Conservation (phyloP, 2,113 vertebrate species). For the Lutjanus erythropterus region DNA sequence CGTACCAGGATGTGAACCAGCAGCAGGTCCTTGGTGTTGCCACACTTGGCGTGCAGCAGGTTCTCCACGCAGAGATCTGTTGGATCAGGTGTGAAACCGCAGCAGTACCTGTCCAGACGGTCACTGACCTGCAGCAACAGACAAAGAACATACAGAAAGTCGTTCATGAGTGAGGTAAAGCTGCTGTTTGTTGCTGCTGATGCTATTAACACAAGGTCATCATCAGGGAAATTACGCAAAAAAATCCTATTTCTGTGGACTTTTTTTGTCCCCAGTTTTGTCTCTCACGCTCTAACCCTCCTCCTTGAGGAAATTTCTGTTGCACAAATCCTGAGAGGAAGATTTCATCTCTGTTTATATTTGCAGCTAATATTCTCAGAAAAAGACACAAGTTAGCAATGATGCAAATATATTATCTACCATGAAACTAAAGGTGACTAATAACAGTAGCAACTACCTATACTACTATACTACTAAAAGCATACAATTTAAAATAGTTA, state of each 20-base stretch:
- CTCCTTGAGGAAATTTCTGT: too few relatives aligned
- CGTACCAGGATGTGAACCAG: constrained; percentile 96
- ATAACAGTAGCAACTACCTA: too few relatives aligned
- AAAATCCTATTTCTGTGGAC: not conserved
- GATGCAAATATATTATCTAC: too few relatives aligned
- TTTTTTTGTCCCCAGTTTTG: not conserved
- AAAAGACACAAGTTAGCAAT: too few relatives aligned
- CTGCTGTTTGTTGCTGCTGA: not conserved
- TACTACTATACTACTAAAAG: too few relatives aligned
- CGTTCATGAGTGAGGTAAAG: too few relatives aligned
- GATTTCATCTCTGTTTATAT: not conserved
- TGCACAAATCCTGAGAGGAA: not conserved
- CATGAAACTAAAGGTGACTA: not conserved
- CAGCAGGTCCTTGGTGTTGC: constrained; percentile 84
- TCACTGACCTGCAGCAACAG: constrained; percentile 88
- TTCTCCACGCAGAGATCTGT: constrained; percentile 92
- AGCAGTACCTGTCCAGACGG: constrained; percentile 94
- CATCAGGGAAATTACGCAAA: not conserved
- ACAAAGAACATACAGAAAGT: not conserved
- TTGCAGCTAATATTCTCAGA: not conserved
- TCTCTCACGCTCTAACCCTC: not conserved
- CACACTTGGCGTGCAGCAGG: constrained; percentile 88
- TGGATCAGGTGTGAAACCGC: constrained; percentile 91
- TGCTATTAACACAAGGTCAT: not conserved
- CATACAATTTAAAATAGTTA: too few relatives aligned